A percentile compares a stretch with the other conserved stretches of the same genome.
Evolutionary conservation across 2,888 invertebrate genomes (phyloP).

Genomic region (Leucophora obtusa): DNA sequence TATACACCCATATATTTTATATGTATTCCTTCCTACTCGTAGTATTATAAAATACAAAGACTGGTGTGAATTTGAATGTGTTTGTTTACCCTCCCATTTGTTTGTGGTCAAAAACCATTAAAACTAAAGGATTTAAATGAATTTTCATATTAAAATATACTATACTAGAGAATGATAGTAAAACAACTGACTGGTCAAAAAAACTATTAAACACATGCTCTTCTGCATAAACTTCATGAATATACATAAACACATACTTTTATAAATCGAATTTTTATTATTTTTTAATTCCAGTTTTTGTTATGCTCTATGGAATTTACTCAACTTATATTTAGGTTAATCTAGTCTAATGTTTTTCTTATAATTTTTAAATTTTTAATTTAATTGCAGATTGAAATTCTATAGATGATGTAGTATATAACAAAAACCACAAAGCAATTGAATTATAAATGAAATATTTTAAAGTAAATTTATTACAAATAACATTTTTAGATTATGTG

Average conservation of each 20-base stretch:
- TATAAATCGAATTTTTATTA: neutral
- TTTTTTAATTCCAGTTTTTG: neutral
- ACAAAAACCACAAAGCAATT: neutral
- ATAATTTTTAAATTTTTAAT: neutral
- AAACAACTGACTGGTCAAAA: neutral
- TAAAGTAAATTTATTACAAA: neutral
- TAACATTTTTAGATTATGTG: no score
- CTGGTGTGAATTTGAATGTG: neutral
- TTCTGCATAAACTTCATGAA: neutral
- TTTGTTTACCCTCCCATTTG: neutral
- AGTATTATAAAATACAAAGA: neutral
- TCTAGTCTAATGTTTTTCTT: neutral
- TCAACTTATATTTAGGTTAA: slow-evolving; percentile 19
- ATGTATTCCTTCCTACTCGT: neutral
- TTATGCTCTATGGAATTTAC: slow-evolving; percentile 3
- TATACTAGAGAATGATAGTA: neutral
- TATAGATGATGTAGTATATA: neutral
- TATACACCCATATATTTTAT: neutral
- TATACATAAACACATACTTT: neutral
- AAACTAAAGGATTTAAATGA: slow-evolving; percentile 35
- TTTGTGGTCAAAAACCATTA: slow-evolving; percentile 43
- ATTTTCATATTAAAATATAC: slow-evolving; percentile 4
- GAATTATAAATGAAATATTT: neutral
- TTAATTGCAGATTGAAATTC: neutral
- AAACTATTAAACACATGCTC: neutral